Evolutionary conservation across 2,888 invertebrate genomes (phyloP).

Genomic region (Heteropelma amictum): DNA sequence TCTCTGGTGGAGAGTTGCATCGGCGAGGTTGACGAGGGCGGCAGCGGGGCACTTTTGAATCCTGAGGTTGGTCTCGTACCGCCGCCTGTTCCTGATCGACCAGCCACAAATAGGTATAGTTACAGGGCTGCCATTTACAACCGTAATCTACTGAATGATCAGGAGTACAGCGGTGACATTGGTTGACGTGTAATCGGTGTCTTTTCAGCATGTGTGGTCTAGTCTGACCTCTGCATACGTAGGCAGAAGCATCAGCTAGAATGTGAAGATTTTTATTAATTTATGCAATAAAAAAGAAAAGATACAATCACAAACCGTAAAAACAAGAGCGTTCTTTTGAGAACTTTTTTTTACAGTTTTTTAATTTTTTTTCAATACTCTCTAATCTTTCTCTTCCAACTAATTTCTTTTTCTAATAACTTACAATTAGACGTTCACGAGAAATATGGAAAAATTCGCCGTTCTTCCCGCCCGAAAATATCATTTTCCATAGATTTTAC

Average conservation of each 20-base stretch:
- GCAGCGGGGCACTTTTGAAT: slow-evolving; percentile 70
- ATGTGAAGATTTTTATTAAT: slow-evolving; percentile 44
- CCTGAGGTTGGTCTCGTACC: slow-evolving; percentile 78
- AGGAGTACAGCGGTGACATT: slow-evolving; percentile 81
- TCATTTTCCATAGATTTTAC: slow-evolving; percentile 5
- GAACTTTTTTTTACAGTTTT: not conserved
- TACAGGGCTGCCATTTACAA: slow-evolving; percentile 85
- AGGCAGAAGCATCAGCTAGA: slow-evolving; percentile 65
- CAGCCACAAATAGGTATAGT: slow-evolving; percentile 84
- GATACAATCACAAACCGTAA: slow-evolving; percentile 9
- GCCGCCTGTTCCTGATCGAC: slow-evolving; percentile 82
- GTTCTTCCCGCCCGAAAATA: too few species aligned
- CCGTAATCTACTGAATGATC: slow-evolving; percentile 81
- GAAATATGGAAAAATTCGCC: too few species aligned
- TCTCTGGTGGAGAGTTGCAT: slow-evolving; percentile 81
- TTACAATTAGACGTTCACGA: too few species aligned
- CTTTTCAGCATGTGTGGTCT: slow-evolving; percentile 91
- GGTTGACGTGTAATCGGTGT: slow-evolving; percentile 90
- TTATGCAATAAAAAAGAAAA: slow-evolving; percentile 28
- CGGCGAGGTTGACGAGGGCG: slow-evolving; percentile 80
- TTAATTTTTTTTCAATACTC: too few species aligned
- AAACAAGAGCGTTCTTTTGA: not conserved
- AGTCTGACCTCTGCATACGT: slow-evolving; percentile 67
- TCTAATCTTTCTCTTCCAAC: too few species aligned
- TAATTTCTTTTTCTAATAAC: too few species aligned